Percentiles rank a stretch among this genome's conserved stretches.
Evolutionary conservation across 1,140 invertebrate species (phyloP).

Genomic region (Bombus sibiricus): DNA sequence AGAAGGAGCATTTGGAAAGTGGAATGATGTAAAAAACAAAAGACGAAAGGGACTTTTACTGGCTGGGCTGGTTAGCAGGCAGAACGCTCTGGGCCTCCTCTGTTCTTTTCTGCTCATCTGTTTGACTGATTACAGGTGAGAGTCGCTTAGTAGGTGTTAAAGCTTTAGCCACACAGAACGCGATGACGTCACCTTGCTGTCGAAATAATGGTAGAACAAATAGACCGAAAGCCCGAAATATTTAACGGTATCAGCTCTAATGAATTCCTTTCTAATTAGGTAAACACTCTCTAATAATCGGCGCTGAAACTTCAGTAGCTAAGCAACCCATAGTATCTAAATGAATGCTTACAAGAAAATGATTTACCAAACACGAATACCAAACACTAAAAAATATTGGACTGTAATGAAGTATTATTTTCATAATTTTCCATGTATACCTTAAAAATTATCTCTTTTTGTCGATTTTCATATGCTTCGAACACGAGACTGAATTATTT

Average conservation of each 20-base stretch:
- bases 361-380: neutral
- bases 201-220: constrained; percentile 18
- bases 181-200: neutral
- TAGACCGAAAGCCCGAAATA: neutral
- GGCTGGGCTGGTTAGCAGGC: neutral
- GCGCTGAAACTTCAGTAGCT: neutral
- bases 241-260: neutral
- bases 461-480: neutral
- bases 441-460: too few species aligned
- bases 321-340: too few species aligned
- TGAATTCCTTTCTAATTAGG: constrained; percentile 12
- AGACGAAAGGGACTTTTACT: neutral
- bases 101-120: neutral
- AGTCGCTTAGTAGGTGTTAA: constrained; percentile 27
- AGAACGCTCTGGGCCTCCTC: neutral
- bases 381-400: too few species aligned
- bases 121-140: constrained; percentile 35
- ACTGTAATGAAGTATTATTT: neutral
- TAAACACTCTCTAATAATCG: neutral
- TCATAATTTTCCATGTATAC: neutral
- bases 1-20: neutral
- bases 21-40: neutral
- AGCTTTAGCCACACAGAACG: constrained; percentile 21
- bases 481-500: neutral
- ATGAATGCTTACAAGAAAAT: neutral